phyloP scores from a whole-genome alignment of 2,113 vertebrate genomes.

The Rhea americana region DNA sequence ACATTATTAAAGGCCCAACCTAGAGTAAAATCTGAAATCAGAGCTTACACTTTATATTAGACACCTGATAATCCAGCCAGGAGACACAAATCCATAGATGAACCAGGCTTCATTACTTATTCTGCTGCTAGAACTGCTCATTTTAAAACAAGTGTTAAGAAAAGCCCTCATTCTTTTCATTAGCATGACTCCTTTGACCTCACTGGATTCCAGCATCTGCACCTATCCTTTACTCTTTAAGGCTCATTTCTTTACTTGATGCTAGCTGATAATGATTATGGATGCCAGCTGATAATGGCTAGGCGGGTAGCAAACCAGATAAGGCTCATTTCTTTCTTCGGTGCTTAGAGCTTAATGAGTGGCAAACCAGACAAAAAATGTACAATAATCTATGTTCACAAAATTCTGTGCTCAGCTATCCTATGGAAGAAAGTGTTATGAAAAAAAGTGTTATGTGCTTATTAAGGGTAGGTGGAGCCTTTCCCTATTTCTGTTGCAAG shows the following conservation, averaged over 20 bases:
- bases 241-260: constrained; percentile 63
- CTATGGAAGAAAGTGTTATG: background rate
- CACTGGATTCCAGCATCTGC: background rate
- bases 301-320: constrained; percentile 49
- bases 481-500: background rate
- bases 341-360: background rate
- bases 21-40: background rate
- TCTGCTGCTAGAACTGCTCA: background rate
- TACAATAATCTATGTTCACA: background rate
- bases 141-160: background rate
- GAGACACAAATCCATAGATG: fast-evolving
- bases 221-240: constrained; percentile 50
- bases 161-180: constrained; percentile 1
- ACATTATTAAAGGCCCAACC: background rate
- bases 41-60: background rate
- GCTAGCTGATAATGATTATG: background rate
- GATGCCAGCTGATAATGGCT: constrained; percentile 33
- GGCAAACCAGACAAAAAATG: background rate
- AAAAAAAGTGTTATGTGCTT: background rate
- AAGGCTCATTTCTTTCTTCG: constrained; percentile 24
- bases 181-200: constrained; percentile 38
- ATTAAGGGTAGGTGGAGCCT: background rate
- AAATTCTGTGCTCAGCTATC: background rate
- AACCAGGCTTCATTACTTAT: background rate
- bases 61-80: background rate